phyloP scores from a whole-genome alignment of 2,113 vertebrate species.

The Lethenteron camtschaticum region DNA sequence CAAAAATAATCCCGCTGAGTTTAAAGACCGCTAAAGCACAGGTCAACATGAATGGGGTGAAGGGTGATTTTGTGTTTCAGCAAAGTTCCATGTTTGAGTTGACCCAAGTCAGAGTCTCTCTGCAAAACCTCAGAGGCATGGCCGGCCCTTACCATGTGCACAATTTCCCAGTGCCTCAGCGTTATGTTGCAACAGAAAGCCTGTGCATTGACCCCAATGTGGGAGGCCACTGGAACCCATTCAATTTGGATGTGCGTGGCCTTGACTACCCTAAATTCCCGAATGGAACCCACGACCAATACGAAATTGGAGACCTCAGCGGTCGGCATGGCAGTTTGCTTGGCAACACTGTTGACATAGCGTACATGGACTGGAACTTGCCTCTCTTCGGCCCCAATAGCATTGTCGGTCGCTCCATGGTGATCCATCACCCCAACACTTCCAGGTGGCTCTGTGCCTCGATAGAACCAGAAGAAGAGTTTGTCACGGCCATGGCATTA shows the following conservation, averaged over 20 bases:
- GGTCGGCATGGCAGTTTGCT: slow-evolving; percentile 22
- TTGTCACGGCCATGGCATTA: slow-evolving; percentile 18
- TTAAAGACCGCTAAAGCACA: slow-evolving; percentile 21
- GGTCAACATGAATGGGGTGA: slow-evolving; percentile 28
- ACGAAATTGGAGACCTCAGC: slow-evolving; percentile 36
- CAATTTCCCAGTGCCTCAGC: slow-evolving; percentile 23
- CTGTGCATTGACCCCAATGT: slow-evolving; percentile 27
- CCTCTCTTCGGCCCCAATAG: slow-evolving; percentile 37
- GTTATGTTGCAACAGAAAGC: slow-evolving; percentile 11
- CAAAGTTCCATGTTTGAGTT: slow-evolving; percentile 32
- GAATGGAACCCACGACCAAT: slow-evolving; percentile 27
- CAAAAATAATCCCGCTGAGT: slow-evolving; percentile 18
- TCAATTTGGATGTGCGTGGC: slow-evolving; percentile 14
- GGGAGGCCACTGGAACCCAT: slow-evolving; percentile 37
- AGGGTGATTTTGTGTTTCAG: slow-evolving; percentile 22
- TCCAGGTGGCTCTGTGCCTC: slow-evolving; percentile 22
- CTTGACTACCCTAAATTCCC: slow-evolving; percentile 18
- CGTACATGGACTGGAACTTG: slow-evolving; percentile 28
- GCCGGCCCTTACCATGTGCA: slow-evolving; percentile 28
- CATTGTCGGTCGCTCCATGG: slow-evolving; percentile 35
- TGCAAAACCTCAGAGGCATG: slow-evolving; percentile 19
- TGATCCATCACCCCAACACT: slow-evolving; percentile 20
- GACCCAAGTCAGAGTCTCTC: slow-evolving; percentile 22
- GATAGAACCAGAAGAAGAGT: slow-evolving; percentile 24
- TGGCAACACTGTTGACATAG: slow-evolving; percentile 2